Evolutionary conservation across 2,888 invertebrate species (phyloP).

Genomic region (Drosophila koepferae): DNA sequence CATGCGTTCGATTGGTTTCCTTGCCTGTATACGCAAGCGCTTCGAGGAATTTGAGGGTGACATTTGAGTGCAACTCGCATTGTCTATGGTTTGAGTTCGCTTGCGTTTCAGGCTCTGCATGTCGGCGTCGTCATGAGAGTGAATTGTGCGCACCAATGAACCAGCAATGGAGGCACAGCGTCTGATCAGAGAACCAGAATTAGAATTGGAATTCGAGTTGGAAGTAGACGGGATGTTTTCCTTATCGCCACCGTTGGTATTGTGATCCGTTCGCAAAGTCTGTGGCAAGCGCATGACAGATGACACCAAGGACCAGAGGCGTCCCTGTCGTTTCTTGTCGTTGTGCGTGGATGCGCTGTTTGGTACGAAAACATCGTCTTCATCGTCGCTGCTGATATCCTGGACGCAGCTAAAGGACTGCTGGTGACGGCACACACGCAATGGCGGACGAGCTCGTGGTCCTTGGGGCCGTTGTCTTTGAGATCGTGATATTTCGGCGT

Average conservation of each 20-base stretch:
- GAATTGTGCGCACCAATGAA: constrained; percentile 75
- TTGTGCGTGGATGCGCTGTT: constrained; percentile 63
- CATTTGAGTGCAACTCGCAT: constrained; percentile 40
- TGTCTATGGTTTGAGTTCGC: constrained; percentile 79
- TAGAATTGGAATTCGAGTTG: constrained; percentile 23
- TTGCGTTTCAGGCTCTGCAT: constrained; percentile 77
- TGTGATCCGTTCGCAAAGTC: constrained; percentile 33
- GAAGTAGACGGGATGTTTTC: constrained; percentile 41
- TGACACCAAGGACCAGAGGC: constrained; percentile 73
- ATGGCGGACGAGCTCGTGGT: constrained; percentile 57
- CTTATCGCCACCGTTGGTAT: constrained; percentile 35
- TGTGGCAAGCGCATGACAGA: constrained; percentile 81
- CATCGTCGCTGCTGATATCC: constrained; percentile 55
- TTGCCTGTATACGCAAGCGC: constrained; percentile 82
- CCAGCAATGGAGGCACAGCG: constrained; percentile 84
- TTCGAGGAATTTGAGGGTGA: constrained; percentile 77
- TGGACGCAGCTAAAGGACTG: constrained; percentile 58
- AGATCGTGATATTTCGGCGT: constrained; percentile 19
- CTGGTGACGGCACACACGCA: constrained; percentile 52
- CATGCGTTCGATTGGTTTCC: constrained; percentile 84
- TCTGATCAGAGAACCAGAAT: constrained; percentile 70
- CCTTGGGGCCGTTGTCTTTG: constrained; percentile 36
- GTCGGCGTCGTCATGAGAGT: constrained; percentile 58
- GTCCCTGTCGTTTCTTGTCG: constrained; percentile 54
- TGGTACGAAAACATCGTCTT: constrained; percentile 62